Base-by-base conservation (phyloP, 2,797 vertebrate species). In the Leptoclinus maculatus region DNA sequence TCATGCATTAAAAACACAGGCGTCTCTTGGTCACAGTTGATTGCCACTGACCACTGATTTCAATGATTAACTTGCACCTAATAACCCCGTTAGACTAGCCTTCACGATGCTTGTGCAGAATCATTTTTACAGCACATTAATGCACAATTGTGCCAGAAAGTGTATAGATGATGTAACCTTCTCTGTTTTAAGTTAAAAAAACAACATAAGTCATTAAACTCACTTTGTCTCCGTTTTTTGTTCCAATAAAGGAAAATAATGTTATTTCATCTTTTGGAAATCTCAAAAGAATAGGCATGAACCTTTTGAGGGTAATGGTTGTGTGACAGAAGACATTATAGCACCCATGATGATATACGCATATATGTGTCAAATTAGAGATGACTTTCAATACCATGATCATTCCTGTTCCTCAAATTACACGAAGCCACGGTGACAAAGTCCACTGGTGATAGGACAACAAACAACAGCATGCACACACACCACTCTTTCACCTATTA, bases 401-500 rank as follows among this genome's bases (percentile, higher is more conserved):
- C 23, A 12, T 70, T 74, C 4, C 39, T 70, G 29, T 29, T 92
- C 47, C n/a, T 68, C 36, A 83, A 88, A 84, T 73, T 68, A 77
- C 79, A 87, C 77, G 25, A 86, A 89, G 57, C 79, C 80, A 77
- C 4, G 1, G 63, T 71, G 60, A 54, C 91, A 93, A 94, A 93
- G 94, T 94, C 91, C 89, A 83, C 41, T 11, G 29, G 62, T 81
- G 87, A 90, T 39, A 82, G 86, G 74, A 90, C 89, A 92, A 87
- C 90, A 90, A 93, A 92, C 83, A 89, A 87, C 87, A 88, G 79
- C 83, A 82, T 65, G 84, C 76, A 89, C 73, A 87, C 27, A 88
- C 75, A 86, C 25, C 76, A 92, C 82, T 82, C 91, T 94, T 93
- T 94, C 86, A 90, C 91, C 92, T 74, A 83, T 88, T 89, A 85